Base-by-base conservation (phyloP, 1,140 invertebrate genomes). In the Orius laevigatus region DNA sequence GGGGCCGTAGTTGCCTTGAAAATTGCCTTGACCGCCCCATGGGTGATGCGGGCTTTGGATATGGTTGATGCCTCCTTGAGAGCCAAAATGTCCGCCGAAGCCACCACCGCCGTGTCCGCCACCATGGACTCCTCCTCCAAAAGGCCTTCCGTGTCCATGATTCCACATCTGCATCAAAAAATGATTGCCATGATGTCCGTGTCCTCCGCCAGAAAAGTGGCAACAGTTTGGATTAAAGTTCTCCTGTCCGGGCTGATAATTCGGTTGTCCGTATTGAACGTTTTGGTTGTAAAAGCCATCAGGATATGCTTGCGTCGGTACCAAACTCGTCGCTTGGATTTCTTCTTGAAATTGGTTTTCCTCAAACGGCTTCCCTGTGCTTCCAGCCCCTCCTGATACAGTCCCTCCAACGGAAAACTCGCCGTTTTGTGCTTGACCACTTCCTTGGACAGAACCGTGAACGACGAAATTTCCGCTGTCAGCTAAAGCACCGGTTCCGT, bases 81-180 rank as follows among this genome's bases (percentile, higher is more conserved):
- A 25, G 25, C 25, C 25, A 8, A 25, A 25, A 4, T 25, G 25
- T 25, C 25, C 25, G 3, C 25, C 25, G 25, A 25, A 25, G 8
- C 8, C 8, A 4, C 25, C 25, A 4, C 25, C 25, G 8, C 25
- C 25, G 25, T 25, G 25, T 25, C 25, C 25, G 6, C 25, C 38
- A 11, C 43, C 44, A n/a, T 47, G 43, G 12, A 46, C 44, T 42
- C 43, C 50, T 42, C 43, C 50, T 2, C 43, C 44, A 33, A 25
- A 25, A 3, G 25, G 25, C 25, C 25, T 25, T 4, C 31, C 11
- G 19, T 33, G 18, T n/a, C n/a, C n/a, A 39, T 47, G 10, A 5
- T 42, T 35, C 50, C 50, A 46, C 14, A 39, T 12, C 44, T 45
- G 8, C 43, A 20, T 35, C 33, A 14, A 19, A 19, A n/a, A 44